Conservation (phyloP, 2,113 vertebrate genomes). For the Aptenodytes forsteri region DNA sequence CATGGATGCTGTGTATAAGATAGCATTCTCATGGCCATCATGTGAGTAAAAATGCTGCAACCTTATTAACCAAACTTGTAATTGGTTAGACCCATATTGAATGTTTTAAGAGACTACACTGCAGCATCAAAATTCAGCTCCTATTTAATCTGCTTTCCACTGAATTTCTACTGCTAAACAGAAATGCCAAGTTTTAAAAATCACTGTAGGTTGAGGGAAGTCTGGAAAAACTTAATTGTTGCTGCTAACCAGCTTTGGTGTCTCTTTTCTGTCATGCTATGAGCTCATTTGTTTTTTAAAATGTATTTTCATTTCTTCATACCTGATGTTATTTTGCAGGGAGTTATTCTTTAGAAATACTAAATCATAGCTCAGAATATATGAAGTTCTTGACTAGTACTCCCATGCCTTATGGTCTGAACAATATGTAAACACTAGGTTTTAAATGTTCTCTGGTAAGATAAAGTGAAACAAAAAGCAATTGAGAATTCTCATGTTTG, state of each 20-base stretch:
- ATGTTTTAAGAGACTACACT: not conserved
- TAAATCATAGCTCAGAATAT: not conserved
- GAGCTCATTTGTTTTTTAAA: not conserved
- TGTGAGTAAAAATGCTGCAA: not conserved
- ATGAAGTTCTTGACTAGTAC: not conserved
- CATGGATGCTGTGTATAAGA: not conserved
- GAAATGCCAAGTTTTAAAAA: not conserved
- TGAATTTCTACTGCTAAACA: not conserved
- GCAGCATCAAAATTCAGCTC: not conserved
- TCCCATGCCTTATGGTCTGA: not conserved
- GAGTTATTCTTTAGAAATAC: not conserved
- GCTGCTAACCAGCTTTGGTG: not conserved
- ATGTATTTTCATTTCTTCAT: not conserved
- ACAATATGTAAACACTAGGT: not conserved
- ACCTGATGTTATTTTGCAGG: not conserved
- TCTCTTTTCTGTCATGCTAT: not conserved
- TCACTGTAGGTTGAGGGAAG: not conserved
- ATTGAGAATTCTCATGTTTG: not conserved
- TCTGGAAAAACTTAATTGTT: not conserved
- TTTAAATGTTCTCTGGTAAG: not conserved
- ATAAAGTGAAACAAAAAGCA: slow-evolving; percentile 3
- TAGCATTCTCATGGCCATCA: not conserved
- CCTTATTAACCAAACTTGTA: not conserved
- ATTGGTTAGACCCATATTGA: not conserved
- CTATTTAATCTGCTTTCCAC: not conserved